Evolutionary conservation across 2,888 invertebrate species (phyloP).

Genomic region (Schizotus pectinicornis): DNA sequence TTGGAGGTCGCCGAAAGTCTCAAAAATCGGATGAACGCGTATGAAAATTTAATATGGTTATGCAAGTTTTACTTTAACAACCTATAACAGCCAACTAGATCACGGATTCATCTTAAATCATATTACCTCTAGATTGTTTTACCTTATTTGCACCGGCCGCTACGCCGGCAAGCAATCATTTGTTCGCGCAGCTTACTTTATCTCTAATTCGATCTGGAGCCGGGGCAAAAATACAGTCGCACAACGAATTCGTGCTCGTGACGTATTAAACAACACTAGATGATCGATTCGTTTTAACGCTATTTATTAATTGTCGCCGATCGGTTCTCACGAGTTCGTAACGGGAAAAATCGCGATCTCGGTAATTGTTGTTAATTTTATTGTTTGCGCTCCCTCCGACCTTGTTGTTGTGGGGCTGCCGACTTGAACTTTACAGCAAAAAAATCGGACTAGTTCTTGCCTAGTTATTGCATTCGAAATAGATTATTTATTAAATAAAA

Average conservation of each 20-base stretch:
- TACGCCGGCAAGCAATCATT: not conserved
- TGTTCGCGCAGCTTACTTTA: not conserved
- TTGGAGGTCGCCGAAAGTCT: no score
- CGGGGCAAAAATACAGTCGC: no score
- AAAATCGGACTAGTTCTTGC: slow-evolving; percentile 43
- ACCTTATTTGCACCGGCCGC: slow-evolving; percentile 4
- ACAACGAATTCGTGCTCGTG: no score
- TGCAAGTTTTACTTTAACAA: slow-evolving; percentile 1
- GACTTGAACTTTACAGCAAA: slow-evolving; percentile 44
- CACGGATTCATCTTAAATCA: slow-evolving; percentile 9
- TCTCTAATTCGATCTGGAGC: no score
- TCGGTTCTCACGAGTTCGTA: no score
- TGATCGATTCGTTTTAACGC: no score
- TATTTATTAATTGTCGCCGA: no score
- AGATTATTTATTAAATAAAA: slow-evolving; percentile 26
- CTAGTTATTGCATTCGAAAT: slow-evolving; percentile 35
- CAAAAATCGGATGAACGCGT: no score
- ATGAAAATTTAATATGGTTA: not conserved
- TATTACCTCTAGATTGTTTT: slow-evolving; percentile 1
- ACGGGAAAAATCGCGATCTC: no score
- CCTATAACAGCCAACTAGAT: not conserved
- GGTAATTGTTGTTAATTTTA: no score
- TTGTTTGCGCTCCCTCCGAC: not conserved
- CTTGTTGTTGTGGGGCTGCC: not conserved
- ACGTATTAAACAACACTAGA: no score